Evolutionary conservation across 2,113 vertebrate species (phyloP).

Genomic region (Halcyon malimbica): DNA sequence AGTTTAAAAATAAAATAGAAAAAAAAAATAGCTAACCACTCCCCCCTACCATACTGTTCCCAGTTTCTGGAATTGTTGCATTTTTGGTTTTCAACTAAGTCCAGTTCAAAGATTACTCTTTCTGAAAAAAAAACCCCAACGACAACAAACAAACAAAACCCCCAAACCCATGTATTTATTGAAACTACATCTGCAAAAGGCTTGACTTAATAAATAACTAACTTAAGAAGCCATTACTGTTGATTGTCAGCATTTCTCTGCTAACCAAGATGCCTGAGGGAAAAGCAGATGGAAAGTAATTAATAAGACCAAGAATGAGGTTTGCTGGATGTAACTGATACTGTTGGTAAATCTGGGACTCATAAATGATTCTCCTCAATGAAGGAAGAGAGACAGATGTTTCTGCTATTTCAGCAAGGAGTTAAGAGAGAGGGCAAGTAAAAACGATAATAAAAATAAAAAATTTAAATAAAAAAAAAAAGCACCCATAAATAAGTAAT

Average conservation of each 20-base stretch:
- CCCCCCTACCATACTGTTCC: neutral
- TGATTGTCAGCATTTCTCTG: slow-evolving; percentile 64
- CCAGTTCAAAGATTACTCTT: neutral
- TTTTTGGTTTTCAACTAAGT: neutral
- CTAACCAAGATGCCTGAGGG: slow-evolving; percentile 57
- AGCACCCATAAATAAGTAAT: neutral
- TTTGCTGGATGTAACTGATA: slow-evolving; percentile 73
- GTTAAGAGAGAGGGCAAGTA: neutral
- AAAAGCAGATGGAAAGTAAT: slow-evolving; percentile 76
- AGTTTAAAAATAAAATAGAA: neutral
- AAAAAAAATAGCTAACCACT: neutral
- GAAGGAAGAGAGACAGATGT: slow-evolving; percentile 63
- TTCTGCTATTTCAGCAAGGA: slow-evolving; percentile 67
- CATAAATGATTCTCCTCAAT: slow-evolving; percentile 57
- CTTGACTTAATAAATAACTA: slow-evolving; percentile 63
- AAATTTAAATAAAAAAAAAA: neutral
- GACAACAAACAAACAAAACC: neutral
- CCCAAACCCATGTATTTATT: neutral
- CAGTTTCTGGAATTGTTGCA: neutral
- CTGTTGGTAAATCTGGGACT: slow-evolving; percentile 73
- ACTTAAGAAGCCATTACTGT: slow-evolving; percentile 59
- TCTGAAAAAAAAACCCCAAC: neutral
- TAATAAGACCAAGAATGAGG: slow-evolving; percentile 70
- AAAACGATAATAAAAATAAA: slow-evolving; percentile 11
- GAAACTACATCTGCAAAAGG: slow-evolving; percentile 41